phyloP scores from a whole-genome alignment of 64 coral and sea anemone species.

The Stichodactyla mertensii region DNA sequence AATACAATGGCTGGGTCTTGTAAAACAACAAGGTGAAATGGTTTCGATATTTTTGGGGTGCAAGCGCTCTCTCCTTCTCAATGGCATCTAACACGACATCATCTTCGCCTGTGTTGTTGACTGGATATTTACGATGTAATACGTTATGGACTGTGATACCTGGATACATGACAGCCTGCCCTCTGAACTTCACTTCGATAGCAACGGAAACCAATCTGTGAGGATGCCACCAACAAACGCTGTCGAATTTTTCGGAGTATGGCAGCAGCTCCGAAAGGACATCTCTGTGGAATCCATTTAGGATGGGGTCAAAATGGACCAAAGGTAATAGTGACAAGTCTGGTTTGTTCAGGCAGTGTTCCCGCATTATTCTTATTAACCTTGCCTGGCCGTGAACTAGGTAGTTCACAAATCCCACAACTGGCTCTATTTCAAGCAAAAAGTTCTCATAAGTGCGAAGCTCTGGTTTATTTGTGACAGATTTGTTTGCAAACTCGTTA shows the following conservation, averaged over 20 bases:
- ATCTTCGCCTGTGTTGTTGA: neutral
- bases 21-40: neutral
- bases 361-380: neutral
- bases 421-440: constrained; percentile 41
- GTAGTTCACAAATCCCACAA: constrained; percentile 32
- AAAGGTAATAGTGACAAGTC: constrained; percentile 13
- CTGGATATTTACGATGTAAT: constrained; percentile 9
- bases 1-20: neutral
- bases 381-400: neutral
- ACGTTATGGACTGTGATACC: constrained; percentile 2
- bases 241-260: constrained; percentile 9
- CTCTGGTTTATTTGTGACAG: neutral
- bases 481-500: constrained; percentile 12
- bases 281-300: constrained; percentile 44
- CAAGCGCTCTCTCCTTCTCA: neutral
- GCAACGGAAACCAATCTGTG: neutral
- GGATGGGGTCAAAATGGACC: constrained; percentile 33
- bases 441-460: constrained; percentile 32
- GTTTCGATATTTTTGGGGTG: neutral
- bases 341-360: constrained; percentile 14
- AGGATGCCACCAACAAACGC: constrained; percentile 16
- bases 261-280: constrained; percentile 30
- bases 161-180: constrained; percentile 18
- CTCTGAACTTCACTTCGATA: constrained; percentile 12
- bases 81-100: neutral